These are phyloP conservation scores for Tetranychus piercei DNA, from an alignment of 2,888 invertebrate genomes.

Conservation along the genomic window DNA sequence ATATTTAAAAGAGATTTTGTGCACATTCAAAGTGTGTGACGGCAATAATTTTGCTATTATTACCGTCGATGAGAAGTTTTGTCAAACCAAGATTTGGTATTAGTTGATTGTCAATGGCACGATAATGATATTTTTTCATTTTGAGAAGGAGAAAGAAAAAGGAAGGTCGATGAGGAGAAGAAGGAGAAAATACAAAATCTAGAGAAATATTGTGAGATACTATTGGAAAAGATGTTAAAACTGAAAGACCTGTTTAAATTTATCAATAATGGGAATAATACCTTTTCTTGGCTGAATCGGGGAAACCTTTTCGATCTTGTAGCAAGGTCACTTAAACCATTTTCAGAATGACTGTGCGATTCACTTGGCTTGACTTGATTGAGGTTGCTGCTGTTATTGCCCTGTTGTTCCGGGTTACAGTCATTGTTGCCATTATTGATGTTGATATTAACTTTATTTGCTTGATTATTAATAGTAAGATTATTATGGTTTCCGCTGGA, in stretches of 20 bases:
- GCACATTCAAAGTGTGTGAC: too few species aligned
- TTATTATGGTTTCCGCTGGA: background rate
- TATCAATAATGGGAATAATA: background rate
- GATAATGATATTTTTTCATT: too few species aligned
- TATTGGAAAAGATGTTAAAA: too few species aligned
- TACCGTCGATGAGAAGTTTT: too few species aligned
- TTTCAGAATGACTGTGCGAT: background rate
- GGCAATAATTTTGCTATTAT: too few species aligned
- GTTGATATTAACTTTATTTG: background rate
- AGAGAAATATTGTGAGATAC: background rate
- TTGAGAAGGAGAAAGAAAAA: too few species aligned
- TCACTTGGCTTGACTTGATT: background rate
- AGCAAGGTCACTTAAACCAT: background rate
- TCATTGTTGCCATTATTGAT: too few species aligned
- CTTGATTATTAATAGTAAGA: background rate
- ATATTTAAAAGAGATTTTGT: too few species aligned
- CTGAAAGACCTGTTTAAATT: background rate
- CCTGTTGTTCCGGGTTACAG: background rate
- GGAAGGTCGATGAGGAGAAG: too few species aligned
- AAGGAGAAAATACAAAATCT: too few species aligned
- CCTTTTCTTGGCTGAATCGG: background rate
- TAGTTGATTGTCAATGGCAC: too few species aligned
- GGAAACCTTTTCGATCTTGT: background rate
- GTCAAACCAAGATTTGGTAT: too few species aligned
- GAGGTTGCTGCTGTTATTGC: background rate